Evolutionary conservation across 2,113 vertebrate species (phyloP), one percentile per base, ranked within the genome.

Genomic region (Ramphastos sulfuratus): DNA sequence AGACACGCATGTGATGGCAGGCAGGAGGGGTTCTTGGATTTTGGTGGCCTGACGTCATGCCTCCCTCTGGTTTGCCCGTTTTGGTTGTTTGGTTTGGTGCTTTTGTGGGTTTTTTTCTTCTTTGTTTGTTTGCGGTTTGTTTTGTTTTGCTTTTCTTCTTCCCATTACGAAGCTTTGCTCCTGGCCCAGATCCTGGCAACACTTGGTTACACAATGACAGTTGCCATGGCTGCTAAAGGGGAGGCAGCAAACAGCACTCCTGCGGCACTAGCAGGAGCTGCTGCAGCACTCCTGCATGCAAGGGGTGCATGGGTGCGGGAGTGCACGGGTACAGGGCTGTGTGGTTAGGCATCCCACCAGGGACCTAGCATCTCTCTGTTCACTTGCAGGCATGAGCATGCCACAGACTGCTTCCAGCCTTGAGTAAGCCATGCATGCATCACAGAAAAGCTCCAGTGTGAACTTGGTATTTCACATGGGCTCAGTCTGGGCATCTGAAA

Each of bases 201-300:
- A 14, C 73, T 90, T 75, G 37, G 31, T 84, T 52, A 44, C 21
- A 58, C 79, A 90, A 14, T 7, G 13, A 5, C 87, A 78, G 95
- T 95, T 97, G 91, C 94, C 81, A 90, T 93, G 89, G 89, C 78
- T 87, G 63, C 96, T 33, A 9, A 31, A 50, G 67, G 20, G 58
- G 72, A 89, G 70, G 83, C 81, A 75, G 92, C 80, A 91, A 93
- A 84, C 55, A 74, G 74, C 3, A 0, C 55, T 81, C 66, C 84
- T 2, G 21, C 64, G 31, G 69, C 0, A 1, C 77, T 78, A 76
- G 55, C 39, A 19, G n/a, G 70, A 81, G 61, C 70, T 50, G 70
- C 61, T 7, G 35, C 0, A 0, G n/a, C 67, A 58, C 50, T 46
- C 73, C 0, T 23, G 21, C 21, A 11, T 50, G 48, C 48, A 50